These are phyloP conservation scores for Melanotaenia parkinsoni DNA, from an alignment of 2,797 vertebrate genomes.

Conservation along the genomic window DNA sequence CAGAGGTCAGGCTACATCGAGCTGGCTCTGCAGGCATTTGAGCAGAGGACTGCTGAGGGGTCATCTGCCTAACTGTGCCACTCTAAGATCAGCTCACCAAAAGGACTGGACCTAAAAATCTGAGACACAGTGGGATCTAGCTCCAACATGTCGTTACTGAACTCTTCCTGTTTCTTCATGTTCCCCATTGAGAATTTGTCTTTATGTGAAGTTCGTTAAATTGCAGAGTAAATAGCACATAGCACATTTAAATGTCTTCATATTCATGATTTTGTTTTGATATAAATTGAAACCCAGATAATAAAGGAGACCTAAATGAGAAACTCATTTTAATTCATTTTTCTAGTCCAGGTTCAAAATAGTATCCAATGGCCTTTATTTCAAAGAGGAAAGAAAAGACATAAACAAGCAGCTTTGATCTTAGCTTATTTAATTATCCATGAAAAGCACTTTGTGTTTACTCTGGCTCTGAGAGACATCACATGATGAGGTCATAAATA, in stretches of 20 bases:
- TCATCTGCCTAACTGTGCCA: constrained; percentile 55
- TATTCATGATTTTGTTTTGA: constrained; percentile 32
- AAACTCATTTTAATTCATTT: constrained; percentile 14
- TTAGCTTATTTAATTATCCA: constrained; percentile 10
- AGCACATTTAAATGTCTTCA: constrained; percentile 55
- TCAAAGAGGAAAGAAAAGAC: neutral
- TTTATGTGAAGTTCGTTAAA: neutral
- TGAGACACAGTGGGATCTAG: neutral
- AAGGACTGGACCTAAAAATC: constrained; percentile 12
- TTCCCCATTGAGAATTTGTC: neutral
- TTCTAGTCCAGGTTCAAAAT: neutral
- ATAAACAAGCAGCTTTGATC: neutral
- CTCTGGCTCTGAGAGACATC: neutral
- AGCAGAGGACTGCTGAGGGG: constrained; percentile 74
- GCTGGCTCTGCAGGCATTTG: constrained; percentile 88
- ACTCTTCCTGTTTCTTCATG: neutral
- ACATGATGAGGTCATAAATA: neutral
- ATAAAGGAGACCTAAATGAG: constrained; percentile 29
- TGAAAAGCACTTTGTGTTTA: constrained; percentile 6
- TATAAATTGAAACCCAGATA: neutral
- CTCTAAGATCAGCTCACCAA: neutral
- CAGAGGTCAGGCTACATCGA: constrained; percentile 89
- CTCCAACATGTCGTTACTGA: neutral
- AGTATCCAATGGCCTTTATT: constrained; percentile 1
- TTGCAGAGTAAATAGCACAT: constrained; percentile 46